phyloP scores from a whole-genome alignment of 2,888 invertebrate genomes.

The Rhorus exstirpatorius region DNA sequence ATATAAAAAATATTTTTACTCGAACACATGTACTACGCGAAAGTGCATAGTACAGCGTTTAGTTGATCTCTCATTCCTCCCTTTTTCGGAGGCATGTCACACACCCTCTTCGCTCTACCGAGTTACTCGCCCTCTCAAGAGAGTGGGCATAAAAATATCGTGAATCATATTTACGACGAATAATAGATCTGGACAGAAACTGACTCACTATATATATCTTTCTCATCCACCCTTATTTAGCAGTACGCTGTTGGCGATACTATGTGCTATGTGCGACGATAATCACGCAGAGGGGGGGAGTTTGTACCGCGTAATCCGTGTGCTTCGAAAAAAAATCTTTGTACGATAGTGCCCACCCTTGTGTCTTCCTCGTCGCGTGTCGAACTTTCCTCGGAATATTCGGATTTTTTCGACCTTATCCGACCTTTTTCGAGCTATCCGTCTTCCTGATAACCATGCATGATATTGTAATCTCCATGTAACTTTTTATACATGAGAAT shows the following conservation, averaged over 20 bases:
- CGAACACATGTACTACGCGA: too few species aligned
- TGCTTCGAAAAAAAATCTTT: constrained; percentile 50
- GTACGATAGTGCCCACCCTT: constrained; percentile 10
- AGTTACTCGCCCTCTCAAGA: constrained; percentile 23
- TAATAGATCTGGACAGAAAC: constrained; percentile 54
- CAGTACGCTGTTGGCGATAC: constrained; percentile 17
- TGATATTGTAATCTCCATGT: constrained; percentile 11
- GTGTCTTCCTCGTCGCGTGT: constrained; percentile 7
- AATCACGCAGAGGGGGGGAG: constrained; percentile 38
- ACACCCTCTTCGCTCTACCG: constrained; percentile 4
- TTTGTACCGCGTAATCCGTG: constrained; percentile 57
- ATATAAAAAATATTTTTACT: too few species aligned
- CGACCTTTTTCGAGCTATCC: too few species aligned
- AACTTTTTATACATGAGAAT: too few species aligned
- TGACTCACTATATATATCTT: constrained; percentile 40
- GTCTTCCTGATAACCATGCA: too few species aligned
- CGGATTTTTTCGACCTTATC: constrained; percentile 39
- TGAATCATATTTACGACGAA: constrained; percentile 75
- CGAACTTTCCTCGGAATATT: constrained; percentile 41
- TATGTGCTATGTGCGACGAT: constrained; percentile 15
- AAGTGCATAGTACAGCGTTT: too few species aligned
- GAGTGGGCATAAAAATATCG: constrained; percentile 73
- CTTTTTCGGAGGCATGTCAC: too few species aligned
- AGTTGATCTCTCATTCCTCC: too few species aligned
- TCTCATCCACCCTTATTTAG: constrained; percentile 24